A percentile compares a stretch with the other conserved stretches of the same genome.
Evolutionary conservation across 2,888 invertebrate genomes (phyloP).

Genomic region (Diploptera punctata): DNA sequence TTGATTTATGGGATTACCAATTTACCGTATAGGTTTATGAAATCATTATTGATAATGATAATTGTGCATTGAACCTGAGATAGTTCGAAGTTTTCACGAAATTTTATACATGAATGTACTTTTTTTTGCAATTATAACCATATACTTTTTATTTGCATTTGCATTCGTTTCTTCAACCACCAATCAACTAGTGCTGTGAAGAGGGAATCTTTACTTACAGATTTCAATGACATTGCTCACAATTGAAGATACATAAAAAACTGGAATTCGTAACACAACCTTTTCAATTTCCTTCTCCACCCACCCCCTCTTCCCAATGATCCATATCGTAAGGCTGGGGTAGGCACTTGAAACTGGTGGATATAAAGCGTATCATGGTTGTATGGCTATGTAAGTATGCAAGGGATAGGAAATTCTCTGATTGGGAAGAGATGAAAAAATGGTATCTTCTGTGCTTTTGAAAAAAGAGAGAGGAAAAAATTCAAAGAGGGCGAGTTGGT

Average conservation of each 20-base stretch:
- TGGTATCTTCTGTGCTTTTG: slow-evolving; percentile 12
- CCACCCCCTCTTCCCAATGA: slow-evolving; percentile 7
- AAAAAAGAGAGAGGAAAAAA: background rate
- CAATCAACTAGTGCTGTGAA: slow-evolving; percentile 14
- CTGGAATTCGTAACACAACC: slow-evolving; percentile 6
- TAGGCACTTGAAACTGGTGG: background rate
- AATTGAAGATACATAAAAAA: slow-evolving; percentile 13
- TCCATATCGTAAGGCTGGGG: slow-evolving; percentile 8
- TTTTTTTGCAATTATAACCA: no score
- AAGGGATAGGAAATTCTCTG: background rate
- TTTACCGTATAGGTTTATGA: no score
- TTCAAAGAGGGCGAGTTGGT: slow-evolving; percentile 1
- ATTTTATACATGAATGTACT: background rate
- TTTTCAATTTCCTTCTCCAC: slow-evolving; percentile 11
- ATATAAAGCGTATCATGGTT: slow-evolving; percentile 4
- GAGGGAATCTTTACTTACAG: slow-evolving; percentile 19
- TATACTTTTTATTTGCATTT: background rate
- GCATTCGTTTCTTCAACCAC: slow-evolving; percentile 7
- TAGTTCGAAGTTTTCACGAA: no score
- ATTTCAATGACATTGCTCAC: slow-evolving; percentile 23
- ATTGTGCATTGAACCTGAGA: no score
- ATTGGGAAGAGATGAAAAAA: background rate
- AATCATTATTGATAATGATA: no score
- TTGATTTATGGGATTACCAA: no score
- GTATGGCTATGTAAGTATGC: background rate